A percentile compares a stretch with the other conserved stretches of the same genome.
phyloP scores from a whole-genome alignment of 1,140 invertebrate genomes.

The Bradynema listronoti region DNA sequence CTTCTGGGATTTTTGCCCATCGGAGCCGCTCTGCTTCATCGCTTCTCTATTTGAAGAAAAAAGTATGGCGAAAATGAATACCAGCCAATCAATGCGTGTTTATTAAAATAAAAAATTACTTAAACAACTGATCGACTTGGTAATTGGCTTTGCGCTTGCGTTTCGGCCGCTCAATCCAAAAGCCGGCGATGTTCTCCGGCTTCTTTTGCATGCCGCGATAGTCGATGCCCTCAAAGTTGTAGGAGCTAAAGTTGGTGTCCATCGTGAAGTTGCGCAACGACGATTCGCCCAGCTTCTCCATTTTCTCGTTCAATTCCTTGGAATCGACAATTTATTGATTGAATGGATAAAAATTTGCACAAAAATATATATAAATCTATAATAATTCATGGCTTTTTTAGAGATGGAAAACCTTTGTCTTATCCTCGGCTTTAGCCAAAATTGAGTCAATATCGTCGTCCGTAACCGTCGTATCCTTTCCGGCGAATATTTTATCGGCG shows the following conservation, averaged over 20 bases:
- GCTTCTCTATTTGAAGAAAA: too few species aligned
- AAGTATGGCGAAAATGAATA: too few species aligned
- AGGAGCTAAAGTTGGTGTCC: conserved; percentile 68
- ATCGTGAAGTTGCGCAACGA: conserved; percentile 87
- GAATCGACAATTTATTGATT: too few species aligned
- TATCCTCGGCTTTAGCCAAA: conserved; percentile 73
- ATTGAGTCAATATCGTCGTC: conserved; percentile 97
- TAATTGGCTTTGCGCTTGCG: conserved; percentile 97
- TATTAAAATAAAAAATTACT: conserved; percentile 63
- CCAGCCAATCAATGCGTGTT: too few species aligned
- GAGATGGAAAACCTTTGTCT: conserved; percentile 42
- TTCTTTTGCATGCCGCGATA: conserved; percentile 63
- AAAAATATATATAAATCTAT: background rate
- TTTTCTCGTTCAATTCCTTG: conserved; percentile 79
- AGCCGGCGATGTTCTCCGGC: conserved; percentile 64
- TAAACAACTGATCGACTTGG: conserved; percentile 94
- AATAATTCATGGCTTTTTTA: background rate
- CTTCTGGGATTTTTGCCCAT: conserved; percentile 49
- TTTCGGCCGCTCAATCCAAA: conserved; percentile 98
- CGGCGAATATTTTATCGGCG: conserved; percentile 95
- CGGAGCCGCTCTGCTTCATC: conserved; percentile 14
- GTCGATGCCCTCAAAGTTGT: conserved; percentile 87
- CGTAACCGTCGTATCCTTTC: conserved; percentile 93
- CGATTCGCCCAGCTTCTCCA: conserved; percentile 82
- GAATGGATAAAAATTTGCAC: too few species aligned